These are phyloP conservation scores for Siniperca obscura DNA, from an alignment of 2,797 vertebrate species.

Conservation along the genomic window DNA sequence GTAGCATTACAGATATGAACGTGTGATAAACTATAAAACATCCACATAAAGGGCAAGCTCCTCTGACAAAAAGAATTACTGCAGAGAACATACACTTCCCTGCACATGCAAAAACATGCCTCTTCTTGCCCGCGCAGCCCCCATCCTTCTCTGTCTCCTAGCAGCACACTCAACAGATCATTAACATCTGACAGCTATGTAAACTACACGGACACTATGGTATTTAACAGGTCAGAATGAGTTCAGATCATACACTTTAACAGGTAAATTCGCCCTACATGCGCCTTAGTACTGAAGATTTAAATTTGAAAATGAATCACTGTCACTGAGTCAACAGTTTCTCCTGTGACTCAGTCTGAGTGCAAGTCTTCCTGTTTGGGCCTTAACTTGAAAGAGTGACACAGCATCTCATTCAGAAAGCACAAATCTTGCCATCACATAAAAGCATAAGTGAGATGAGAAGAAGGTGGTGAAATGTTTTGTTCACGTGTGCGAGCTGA, in stretches of 20 bases:
- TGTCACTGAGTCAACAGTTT: neutral
- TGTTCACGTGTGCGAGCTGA: neutral
- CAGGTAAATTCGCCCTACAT: neutral
- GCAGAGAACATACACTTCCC: neutral
- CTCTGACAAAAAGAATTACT: neutral
- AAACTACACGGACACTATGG: neutral
- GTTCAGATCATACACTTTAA: neutral
- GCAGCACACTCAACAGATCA: neutral
- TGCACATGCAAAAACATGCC: conserved; percentile 9
- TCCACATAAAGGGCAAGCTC: no score
- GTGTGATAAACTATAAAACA: neutral
- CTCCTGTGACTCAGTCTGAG: neutral
- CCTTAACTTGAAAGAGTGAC: neutral
- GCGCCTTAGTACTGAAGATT: accelerated
- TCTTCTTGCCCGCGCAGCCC: neutral
- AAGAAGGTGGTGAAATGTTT: no score
- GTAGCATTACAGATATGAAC: neutral
- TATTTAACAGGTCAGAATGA: neutral
- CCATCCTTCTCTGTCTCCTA: neutral
- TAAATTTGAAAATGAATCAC: neutral
- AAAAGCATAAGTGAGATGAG: neutral
- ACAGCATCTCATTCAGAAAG: neutral
- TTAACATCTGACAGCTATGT: conserved; percentile 14
- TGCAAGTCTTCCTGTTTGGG: no score
- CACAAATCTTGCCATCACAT: accelerated